Evolutionary conservation across 1,140 invertebrate genomes (phyloP), one percentile per base, ranked within the genome.

Genomic region (Cepaea nemoralis): DNA sequence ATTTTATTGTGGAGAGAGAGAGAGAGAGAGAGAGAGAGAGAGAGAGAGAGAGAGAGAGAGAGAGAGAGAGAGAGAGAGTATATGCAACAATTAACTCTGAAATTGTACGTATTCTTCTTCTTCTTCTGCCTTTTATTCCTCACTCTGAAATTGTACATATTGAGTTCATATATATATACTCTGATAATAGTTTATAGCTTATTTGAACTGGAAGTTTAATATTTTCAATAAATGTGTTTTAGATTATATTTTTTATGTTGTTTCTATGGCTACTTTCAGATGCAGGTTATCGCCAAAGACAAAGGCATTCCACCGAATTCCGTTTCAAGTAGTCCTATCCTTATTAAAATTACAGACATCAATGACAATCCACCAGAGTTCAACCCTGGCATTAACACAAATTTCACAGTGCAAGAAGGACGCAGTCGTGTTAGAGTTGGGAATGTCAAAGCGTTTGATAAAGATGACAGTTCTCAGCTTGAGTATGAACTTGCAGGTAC

Each of bases 351-450:
- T 22, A 48, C 39, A 24, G 83, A 84, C 67, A 42, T 76, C 24
- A 84, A 84, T 69, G 81, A 84, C 45, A 73, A 84, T 40, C 42
- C 67, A n/a, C 81, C 83, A 31, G 24, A 31, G 27, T 84, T 84
- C 66, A 59, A 79, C 48, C 27, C 35, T n/a, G 70, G 16, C 35
- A 6, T 22, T 6, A 45, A 35, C 19, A 74, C 33, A 45, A 24
- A 19, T 22, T 83, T 81, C 42, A n/a, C 8, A n/a, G 81, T 84
- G 27, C 19, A n/a, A 0, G 83, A 84, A 33, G 77, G 76, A 35
- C 22, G 22, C 0, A 42, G 16, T 12, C 37, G 66, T 35, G 27
- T 40, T 10, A 24, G 5, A 6, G 48, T 84, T 33, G 83, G 83
- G 12, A n/a, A 27, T 16, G 76, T 84, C 33, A 35, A 50, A 33